Conservation (phyloP, 2,113 vertebrate species). For the Corythoichthys haematopterus region DNA sequence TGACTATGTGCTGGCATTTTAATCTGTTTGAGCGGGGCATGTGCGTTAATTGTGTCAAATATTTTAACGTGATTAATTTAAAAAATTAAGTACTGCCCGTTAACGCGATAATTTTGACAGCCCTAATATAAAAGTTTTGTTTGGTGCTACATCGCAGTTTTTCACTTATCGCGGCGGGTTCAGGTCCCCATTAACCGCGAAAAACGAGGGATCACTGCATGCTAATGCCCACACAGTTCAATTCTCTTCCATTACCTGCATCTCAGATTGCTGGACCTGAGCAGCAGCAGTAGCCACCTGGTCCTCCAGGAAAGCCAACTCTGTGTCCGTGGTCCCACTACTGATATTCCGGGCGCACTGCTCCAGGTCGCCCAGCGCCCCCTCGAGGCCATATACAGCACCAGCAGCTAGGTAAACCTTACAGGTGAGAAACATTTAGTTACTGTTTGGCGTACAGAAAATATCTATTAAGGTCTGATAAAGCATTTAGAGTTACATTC, state of each 20-base stretch:
- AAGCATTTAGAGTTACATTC: constrained; percentile 76
- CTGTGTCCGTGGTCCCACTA: constrained; percentile 79
- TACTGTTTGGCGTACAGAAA: neutral
- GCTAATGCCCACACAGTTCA: neutral
- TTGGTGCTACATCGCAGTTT: too few relatives aligned
- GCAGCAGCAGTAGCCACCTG: constrained; percentile 91
- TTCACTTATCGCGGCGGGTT: too few relatives aligned
- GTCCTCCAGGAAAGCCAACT: constrained; percentile 88
- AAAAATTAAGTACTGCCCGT: too few relatives aligned
- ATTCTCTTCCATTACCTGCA: constrained; percentile 75
- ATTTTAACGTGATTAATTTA: too few relatives aligned
- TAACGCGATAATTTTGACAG: too few relatives aligned
- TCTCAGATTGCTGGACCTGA: constrained; percentile 90
- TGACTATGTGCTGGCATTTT: too few relatives aligned
- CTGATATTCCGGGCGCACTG: constrained; percentile 83
- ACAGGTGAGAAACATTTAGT: neutral
- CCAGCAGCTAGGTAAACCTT: constrained; percentile 93
- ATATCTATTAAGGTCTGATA: too few relatives aligned
- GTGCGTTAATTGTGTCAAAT: too few relatives aligned
- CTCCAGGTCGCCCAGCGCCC: constrained; percentile 82
- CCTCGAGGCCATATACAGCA: constrained; percentile 88
- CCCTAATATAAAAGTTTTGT: too few relatives aligned
- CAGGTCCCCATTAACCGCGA: too few relatives aligned
- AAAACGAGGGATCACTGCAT: too few relatives aligned
- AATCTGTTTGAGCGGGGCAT: too few relatives aligned